These are phyloP conservation scores for Armadillidium nasatum DNA, from an alignment of 1,140 invertebrate genomes.

Conservation along the genomic window DNA sequence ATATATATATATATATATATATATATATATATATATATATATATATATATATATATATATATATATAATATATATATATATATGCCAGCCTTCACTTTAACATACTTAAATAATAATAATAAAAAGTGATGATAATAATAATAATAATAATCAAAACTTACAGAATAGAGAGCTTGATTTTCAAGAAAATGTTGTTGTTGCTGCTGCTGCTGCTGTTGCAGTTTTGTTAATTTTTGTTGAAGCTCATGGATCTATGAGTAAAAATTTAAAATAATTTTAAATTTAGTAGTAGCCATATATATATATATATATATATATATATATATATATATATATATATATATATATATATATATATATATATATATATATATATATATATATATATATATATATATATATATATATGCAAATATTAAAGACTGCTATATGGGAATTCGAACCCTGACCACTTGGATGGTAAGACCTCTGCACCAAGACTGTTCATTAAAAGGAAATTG, in stretches of 20 bases:
- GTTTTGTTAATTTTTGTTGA: not conserved
- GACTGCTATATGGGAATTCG: no score
- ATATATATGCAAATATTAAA: no score
- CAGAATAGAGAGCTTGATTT: conserved; percentile 2
- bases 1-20: no score
- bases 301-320: conserved; percentile 17
- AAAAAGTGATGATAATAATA: no score
- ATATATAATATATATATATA: no score
- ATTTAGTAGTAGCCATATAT: not conserved
- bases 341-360: conserved; percentile 8
- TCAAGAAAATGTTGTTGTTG: conserved; percentile 8
- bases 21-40: no score
- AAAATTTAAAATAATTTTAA: not conserved
- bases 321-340: conserved; percentile 8
- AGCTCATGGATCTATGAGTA: not conserved
- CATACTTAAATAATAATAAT: no score
- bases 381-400: not conserved
- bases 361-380: conserved; percentile 12
- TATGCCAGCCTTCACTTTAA: no score
- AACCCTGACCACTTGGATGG: no score
- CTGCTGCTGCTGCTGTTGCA: conserved; percentile 30
- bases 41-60: no score
- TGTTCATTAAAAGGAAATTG: no score
- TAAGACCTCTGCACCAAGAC: no score
- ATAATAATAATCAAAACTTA: not conserved